These are phyloP conservation scores for Euborellia annulipes DNA, from an alignment of 1,140 invertebrate genomes.

Conservation along the genomic window DNA sequence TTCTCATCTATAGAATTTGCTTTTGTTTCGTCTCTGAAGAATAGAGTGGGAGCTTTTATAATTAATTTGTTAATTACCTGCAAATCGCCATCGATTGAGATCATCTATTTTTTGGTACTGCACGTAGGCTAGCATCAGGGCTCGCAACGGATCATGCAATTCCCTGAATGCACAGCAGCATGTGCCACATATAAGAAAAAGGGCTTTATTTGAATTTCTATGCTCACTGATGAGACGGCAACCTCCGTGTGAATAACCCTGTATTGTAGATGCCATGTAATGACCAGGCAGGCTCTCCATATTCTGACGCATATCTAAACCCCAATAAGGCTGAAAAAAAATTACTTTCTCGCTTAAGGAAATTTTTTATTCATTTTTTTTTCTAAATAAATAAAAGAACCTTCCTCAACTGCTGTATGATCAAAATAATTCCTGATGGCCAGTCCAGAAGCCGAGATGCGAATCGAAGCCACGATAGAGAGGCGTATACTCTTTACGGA, in stretches of 20 bases:
- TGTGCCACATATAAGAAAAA: constrained; percentile 78
- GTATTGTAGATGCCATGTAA: constrained; percentile 71
- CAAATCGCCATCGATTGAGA: constrained; percentile 44
- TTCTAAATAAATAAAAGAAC: constrained; percentile 23
- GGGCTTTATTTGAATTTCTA: constrained; percentile 42
- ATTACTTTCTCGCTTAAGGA: too few relatives aligned
- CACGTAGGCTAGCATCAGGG: constrained; percentile 47
- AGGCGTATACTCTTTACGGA: constrained; percentile 56
- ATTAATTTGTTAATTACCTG: too few relatives aligned
- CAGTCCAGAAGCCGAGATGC: constrained; percentile 72
- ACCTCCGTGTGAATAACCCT: constrained; percentile 61
- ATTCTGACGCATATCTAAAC: constrained; percentile 47
- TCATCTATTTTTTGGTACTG: constrained; percentile 53
- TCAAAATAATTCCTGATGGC: constrained; percentile 79
- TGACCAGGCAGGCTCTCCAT: constrained; percentile 50
- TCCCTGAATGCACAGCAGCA: constrained; percentile 70
- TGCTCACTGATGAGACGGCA: constrained; percentile 51
- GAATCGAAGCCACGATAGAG: constrained; percentile 58
- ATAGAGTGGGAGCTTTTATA: too few relatives aligned
- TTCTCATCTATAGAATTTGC: too few relatives aligned
- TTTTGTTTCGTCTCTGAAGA: too few relatives aligned
- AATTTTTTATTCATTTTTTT: too few relatives aligned
- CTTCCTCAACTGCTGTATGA: constrained; percentile 52
- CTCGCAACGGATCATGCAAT: constrained; percentile 63
- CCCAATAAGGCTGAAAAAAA: constrained; percentile 27